phyloP scores from a whole-genome alignment of 2,113 vertebrate genomes.

The Kobus ellipsiprymnus region DNA sequence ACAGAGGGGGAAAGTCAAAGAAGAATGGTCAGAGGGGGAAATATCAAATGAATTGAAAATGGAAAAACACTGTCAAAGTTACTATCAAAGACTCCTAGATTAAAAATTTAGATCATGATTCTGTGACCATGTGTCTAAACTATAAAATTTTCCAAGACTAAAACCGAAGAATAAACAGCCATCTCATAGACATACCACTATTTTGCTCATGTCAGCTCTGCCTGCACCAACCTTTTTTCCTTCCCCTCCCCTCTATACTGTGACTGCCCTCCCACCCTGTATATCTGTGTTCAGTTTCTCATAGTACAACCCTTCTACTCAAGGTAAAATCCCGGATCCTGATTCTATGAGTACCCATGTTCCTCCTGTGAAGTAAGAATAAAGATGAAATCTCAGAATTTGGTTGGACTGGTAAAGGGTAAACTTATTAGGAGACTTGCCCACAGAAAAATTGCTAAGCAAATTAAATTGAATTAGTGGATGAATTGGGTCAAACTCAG shows the following conservation, averaged over 20 bases:
- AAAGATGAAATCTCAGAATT: background rate
- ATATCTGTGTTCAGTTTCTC: background rate
- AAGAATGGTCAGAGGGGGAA: background rate
- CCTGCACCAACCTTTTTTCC: accelerated
- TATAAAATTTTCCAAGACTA: background rate
- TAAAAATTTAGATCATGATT: background rate
- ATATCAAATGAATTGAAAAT: background rate
- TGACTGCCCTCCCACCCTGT: background rate
- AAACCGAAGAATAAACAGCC: background rate
- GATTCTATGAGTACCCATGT: background rate
- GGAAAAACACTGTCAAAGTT: background rate
- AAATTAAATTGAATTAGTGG: background rate
- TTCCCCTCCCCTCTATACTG: accelerated
- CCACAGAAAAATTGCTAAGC: background rate
- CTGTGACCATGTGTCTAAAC: background rate
- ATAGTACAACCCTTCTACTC: background rate
- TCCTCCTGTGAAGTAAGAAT: background rate
- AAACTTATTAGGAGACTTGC: background rate
- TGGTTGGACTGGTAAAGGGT: background rate
- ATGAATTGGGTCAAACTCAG: background rate
- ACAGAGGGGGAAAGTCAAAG: background rate
- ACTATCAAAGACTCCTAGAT: background rate
- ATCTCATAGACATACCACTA: background rate
- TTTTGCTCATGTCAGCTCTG: background rate
- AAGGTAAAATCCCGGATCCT: background rate